Conservation (phyloP, 2,113 vertebrate species). For the Hemiprocne comata region DNA sequence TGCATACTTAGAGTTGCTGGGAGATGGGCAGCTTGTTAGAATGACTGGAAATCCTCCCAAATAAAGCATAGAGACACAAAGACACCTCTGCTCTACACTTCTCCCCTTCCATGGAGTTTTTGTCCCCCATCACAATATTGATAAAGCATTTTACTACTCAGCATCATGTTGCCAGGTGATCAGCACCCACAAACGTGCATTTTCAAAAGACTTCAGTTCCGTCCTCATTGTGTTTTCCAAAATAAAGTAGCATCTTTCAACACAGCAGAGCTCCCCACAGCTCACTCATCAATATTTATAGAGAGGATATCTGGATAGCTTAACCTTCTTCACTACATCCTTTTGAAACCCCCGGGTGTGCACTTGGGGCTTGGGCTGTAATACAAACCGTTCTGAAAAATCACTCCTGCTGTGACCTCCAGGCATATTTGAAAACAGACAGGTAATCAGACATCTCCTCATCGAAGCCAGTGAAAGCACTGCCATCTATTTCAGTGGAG, state of each 20-base stretch:
- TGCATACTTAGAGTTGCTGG: neutral
- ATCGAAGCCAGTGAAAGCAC: neutral
- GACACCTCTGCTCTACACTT: neutral
- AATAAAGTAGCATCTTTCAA: neutral
- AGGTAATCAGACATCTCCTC: neutral
- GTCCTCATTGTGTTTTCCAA: neutral
- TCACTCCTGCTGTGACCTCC: neutral
- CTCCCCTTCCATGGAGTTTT: neutral
- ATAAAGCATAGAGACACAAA: neutral
- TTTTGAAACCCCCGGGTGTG: neutral
- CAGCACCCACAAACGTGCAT: neutral
- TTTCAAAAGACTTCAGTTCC: neutral
- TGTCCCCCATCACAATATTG: neutral
- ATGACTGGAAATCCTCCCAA: conserved; percentile 19
- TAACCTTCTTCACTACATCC: neutral
- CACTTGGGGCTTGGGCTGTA: rapidly evolving
- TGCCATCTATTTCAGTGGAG: neutral
- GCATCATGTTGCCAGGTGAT: neutral
- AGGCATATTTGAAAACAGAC: neutral
- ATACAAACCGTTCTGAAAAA: neutral
- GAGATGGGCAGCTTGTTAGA: neutral
- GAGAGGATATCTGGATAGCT: neutral
- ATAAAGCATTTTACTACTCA: neutral
- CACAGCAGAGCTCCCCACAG: neutral
- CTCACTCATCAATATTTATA: neutral